A percentile compares a stretch with the other conserved stretches of the same genome.
Evolutionary conservation across 2,113 vertebrate species (phyloP).

Genomic region (Tautogolabrus adspersus): DNA sequence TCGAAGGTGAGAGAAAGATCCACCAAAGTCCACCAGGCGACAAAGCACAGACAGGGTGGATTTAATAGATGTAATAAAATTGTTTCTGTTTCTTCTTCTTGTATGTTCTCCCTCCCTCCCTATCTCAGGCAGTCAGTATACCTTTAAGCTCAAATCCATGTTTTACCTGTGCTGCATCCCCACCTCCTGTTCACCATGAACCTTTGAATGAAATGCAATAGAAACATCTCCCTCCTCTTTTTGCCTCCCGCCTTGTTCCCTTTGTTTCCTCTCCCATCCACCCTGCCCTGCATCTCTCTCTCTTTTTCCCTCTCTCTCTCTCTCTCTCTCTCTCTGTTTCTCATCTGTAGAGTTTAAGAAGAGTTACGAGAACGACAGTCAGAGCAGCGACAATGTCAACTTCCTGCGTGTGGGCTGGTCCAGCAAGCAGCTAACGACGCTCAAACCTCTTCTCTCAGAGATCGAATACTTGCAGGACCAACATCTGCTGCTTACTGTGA

Average conservation of each 20-base stretch:
- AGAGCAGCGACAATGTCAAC: slow-evolving; percentile 97
- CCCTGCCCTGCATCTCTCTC: slow-evolving; percentile 25
- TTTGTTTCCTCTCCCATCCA: slow-evolving; percentile 9
- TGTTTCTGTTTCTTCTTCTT: slow-evolving; percentile 47
- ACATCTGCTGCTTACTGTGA: slow-evolving; percentile 95
- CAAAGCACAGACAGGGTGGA: background rate
- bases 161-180: slow-evolving; percentile 49
- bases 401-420: slow-evolving; percentile 98
- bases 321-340: slow-evolving; percentile 24
- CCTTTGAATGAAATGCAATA: slow-evolving; percentile 52
- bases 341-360: slow-evolving; percentile 92
- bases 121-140: slow-evolving; percentile 76
- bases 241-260: slow-evolving; percentile 10
- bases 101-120: slow-evolving; percentile 30
- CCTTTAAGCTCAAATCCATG: slow-evolving; percentile 57
- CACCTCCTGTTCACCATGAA: slow-evolving; percentile 23
- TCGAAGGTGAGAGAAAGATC: slow-evolving; percentile 87
- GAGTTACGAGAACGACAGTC: slow-evolving; percentile 95
- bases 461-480: slow-evolving; percentile 98
- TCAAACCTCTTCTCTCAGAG: slow-evolving; percentile 96
- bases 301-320: slow-evolving; percentile 21
- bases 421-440: slow-evolving; percentile 93
- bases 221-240: slow-evolving; percentile 55
- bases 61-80: slow-evolving; percentile 45
- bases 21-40: background rate